phyloP scores from a whole-genome alignment of 2,888 invertebrate species.

The Amorpha juglandis region DNA sequence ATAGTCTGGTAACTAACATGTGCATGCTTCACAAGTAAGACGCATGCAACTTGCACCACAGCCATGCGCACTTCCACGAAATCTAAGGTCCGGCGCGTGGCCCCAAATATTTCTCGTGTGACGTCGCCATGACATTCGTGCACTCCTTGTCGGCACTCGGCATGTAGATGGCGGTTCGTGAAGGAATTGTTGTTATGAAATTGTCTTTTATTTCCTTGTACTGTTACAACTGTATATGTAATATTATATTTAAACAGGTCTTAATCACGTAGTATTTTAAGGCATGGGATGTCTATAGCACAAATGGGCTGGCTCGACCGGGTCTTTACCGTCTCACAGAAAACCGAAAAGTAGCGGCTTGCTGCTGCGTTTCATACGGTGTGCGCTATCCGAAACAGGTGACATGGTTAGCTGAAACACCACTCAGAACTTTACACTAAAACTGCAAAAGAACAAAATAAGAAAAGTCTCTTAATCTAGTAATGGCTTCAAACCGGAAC shows the following conservation, averaged over 20 bases:
- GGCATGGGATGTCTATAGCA: too few relatives aligned
- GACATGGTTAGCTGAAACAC: too few relatives aligned
- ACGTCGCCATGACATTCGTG: conserved; percentile 39
- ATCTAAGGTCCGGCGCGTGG: conserved; percentile 30
- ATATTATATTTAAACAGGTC: background rate
- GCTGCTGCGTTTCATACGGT: too few relatives aligned
- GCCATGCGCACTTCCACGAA: conserved; percentile 49
- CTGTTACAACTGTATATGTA: conserved; percentile 11
- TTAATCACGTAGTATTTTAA: background rate
- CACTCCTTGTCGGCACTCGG: conserved; percentile 22
- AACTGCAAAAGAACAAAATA: too few relatives aligned
- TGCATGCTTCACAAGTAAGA: background rate
- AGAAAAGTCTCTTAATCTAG: too few relatives aligned
- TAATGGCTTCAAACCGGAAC: too few relatives aligned
- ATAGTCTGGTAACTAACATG: background rate
- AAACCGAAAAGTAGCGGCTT: too few relatives aligned
- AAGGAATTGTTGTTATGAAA: conserved; percentile 18
- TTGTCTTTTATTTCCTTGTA: conserved; percentile 12
- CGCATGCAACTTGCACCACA: conserved; percentile 9
- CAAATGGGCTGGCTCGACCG: too few relatives aligned
- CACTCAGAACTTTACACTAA: too few relatives aligned
- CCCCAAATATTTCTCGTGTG: conserved; percentile 51
- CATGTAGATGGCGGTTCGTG: conserved; percentile 23
- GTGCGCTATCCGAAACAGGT: too few relatives aligned
- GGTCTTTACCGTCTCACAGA: too few relatives aligned